A percentile compares a stretch with the other conserved stretches of the same genome.
phyloP scores from a whole-genome alignment of 2,797 vertebrate genomes.

The Tarsius wallacei region DNA sequence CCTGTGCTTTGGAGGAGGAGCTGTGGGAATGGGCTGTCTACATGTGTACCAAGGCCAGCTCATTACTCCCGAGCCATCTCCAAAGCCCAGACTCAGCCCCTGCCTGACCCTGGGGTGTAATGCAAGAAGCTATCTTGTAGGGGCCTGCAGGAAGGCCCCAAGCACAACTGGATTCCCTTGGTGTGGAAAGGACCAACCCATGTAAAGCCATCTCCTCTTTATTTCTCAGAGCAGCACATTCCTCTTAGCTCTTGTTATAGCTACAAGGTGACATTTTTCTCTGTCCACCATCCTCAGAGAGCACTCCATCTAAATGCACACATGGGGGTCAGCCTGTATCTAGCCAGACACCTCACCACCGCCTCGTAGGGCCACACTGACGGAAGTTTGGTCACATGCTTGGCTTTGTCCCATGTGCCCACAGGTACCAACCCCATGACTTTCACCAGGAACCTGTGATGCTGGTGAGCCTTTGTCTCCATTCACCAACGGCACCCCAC shows the following conservation, averaged over 20 bases:
- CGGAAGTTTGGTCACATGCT: not conserved
- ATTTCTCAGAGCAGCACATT: not conserved
- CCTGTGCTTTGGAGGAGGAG: accelerated
- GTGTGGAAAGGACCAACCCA: not conserved
- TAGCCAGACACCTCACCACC: not conserved
- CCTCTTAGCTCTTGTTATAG: accelerated
- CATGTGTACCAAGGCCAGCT: not conserved
- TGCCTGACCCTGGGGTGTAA: accelerated
- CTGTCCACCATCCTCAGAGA: accelerated
- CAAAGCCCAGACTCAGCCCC: not conserved
- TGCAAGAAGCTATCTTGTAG: not conserved
- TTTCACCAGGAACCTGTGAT: accelerated
- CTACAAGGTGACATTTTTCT: too few relatives aligned
- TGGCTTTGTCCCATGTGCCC: too few relatives aligned
- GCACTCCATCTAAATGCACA: not conserved
- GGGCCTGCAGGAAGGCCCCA: not conserved
- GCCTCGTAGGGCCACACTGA: not conserved
- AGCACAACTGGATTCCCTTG: not conserved
- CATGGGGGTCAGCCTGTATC: accelerated
- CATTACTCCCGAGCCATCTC: accelerated
- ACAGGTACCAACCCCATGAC: accelerated
- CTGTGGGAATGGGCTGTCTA: accelerated
- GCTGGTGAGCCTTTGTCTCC: not conserved
- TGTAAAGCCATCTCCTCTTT: accelerated
- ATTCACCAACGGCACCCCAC: not conserved